Base-by-base conservation (phyloP, 2,113 vertebrate species). In the Onychostoma macrolepis region DNA sequence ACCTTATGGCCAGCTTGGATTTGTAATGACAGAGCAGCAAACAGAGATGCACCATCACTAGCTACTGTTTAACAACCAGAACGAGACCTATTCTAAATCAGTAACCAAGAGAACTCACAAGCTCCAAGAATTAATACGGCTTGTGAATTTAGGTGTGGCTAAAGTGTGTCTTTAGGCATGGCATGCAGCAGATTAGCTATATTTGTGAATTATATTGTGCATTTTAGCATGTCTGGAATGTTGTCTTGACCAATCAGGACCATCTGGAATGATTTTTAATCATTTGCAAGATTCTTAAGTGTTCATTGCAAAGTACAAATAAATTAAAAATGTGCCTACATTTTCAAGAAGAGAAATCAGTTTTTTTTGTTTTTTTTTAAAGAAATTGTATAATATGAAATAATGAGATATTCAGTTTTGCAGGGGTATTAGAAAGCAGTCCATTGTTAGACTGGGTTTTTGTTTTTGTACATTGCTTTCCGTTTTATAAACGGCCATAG, bases 21-120 rank as follows among this genome's bases (percentile, higher is more conserved):
- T 36, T 38, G 30, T 83, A 69, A 79, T 38, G 83, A 15, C 63
- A 74, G 50, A 21, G 53, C 58, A 65, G 53, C 81, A 84, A 69
- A 26, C 63, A 74, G 56, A 28, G 56, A 48, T 43, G 15, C 26
- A 28, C 43, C 5, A 33, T 69, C 26, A 15, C 43, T 6, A 30
- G 41, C 28, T 72, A 38, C 65, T 83, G 45, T 83, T 26, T 72
- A 83, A 36, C 65, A 38, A 33, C 43, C 2, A 28, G 43, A 83
- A 53, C 45, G 45, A 83, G 26, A 10, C 38, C 15, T 24, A 43
- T 36, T 58, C 33, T 26, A 61, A 63, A 80, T 36, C 78, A 80
- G 9, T 80, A n/a, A 41, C 28, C 28, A 6, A 30, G n/a, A 78
- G 15, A 4, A 5, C 45, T 50, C 45, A n/a, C 26, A 48, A 78